A percentile compares a stretch with the other conserved stretches of the same genome.
Evolutionary conservation across 2,113 vertebrate genomes (phyloP).

Genomic region (Calyptommatus sinebrachiatus): DNA sequence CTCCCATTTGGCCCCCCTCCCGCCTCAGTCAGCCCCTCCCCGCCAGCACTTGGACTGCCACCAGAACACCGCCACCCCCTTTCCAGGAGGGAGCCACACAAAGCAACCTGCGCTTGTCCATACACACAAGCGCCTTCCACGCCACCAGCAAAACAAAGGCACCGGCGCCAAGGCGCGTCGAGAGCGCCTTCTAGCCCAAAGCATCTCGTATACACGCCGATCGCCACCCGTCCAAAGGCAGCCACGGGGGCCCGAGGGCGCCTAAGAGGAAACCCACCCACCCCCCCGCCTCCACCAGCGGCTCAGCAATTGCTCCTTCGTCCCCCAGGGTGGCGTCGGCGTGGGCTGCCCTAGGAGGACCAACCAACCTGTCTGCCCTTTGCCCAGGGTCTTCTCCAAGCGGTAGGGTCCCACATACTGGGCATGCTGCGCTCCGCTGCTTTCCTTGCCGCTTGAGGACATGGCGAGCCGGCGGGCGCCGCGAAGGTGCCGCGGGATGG

Average conservation of each 20-base stretch:
- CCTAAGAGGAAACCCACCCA: constrained; percentile 6
- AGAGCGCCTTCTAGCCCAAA: not conserved
- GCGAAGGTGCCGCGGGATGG: constrained; percentile 56
- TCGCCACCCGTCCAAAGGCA: constrained; percentile 29
- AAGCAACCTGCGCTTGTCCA: constrained; percentile 44
- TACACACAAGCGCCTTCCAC: not conserved
- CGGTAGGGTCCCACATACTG: constrained; percentile 99
- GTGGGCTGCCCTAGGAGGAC: constrained; percentile 31
- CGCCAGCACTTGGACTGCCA: constrained; percentile 55
- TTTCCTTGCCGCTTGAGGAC: constrained; percentile 97
- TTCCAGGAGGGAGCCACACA: constrained; percentile 56
- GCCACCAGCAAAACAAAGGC: not conserved
- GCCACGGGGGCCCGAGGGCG: constrained; percentile 27
- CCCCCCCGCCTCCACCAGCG: constrained; percentile 51
- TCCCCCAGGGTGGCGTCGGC: constrained; percentile 30
- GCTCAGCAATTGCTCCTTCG: constrained; percentile 46
- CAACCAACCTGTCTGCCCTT: constrained; percentile 98
- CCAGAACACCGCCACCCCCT: constrained; percentile 62
- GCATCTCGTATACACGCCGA: not conserved
- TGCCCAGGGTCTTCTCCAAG: constrained; percentile 98
- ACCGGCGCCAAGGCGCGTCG: not conserved
- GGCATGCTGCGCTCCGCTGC: constrained; percentile 94
- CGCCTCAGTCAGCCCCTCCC: constrained; percentile 24
- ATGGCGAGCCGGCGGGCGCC: constrained; percentile 76
- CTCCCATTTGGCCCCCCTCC: constrained; percentile 4